These are phyloP conservation scores for Camelus bactrianus DNA, from an alignment of 2,113 vertebrate species.

Conservation along the genomic window DNA sequence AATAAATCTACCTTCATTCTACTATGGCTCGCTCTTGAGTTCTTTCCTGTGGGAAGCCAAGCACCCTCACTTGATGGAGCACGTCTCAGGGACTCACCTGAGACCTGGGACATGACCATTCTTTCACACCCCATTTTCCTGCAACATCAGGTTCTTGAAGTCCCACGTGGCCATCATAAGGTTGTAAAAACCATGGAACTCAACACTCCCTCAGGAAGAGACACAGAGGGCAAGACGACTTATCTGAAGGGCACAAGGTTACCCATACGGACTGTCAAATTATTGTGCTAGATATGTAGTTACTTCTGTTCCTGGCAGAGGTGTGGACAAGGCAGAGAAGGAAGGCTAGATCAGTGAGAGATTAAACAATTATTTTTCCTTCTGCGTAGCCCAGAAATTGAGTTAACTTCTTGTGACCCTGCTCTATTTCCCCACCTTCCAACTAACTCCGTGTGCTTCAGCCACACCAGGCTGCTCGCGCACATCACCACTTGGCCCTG, in stretches of 20 bases:
- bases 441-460: background rate
- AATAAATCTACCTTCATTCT: too few relatives aligned
- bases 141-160: background rate
- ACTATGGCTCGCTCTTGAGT: too few relatives aligned
- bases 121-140: too few relatives aligned
- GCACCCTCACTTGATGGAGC: too few relatives aligned
- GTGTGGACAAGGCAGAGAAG: background rate
- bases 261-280: background rate
- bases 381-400: background rate
- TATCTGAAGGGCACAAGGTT: background rate
- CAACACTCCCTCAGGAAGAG: background rate
- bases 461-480: background rate
- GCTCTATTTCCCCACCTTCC: background rate
- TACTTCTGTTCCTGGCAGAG: background rate
- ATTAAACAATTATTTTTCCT: background rate
- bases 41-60: too few relatives aligned
- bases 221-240: background rate
- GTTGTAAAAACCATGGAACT: background rate
- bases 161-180: background rate
- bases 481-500: accelerated
- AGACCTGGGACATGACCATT: too few relatives aligned
- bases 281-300: background rate
- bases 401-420: background rate
- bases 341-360: background rate
- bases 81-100: too few relatives aligned